Percentiles rank a stretch among this genome's conserved stretches.
Conservation (phyloP, 2,113 vertebrate genomes). For the Falcunculus frontatus region DNA sequence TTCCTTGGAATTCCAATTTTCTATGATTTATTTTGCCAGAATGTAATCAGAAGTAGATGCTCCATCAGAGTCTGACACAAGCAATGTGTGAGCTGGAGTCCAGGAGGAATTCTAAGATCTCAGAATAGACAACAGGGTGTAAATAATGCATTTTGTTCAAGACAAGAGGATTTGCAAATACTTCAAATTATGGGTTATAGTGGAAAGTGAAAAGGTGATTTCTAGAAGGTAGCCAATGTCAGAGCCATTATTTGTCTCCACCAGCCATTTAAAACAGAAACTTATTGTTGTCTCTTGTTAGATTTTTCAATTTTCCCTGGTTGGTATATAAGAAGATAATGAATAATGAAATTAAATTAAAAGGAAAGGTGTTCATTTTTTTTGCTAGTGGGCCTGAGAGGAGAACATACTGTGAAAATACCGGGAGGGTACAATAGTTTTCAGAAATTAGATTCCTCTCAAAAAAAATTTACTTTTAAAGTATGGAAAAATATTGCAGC, state of each 20-base stretch:
- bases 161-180: background rate
- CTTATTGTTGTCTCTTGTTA: background rate
- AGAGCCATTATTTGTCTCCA: background rate
- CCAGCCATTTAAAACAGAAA: background rate
- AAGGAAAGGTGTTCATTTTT: background rate
- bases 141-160: conserved; percentile 2
- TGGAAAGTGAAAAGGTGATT: background rate
- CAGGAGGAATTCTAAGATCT: conserved; percentile 3
- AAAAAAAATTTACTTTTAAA: background rate
- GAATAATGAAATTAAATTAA: background rate
- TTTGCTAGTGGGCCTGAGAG: background rate
- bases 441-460: background rate
- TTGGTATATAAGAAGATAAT: background rate
- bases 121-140: conserved; percentile 7
- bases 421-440: background rate
- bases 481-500: background rate
- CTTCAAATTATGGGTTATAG: background rate
- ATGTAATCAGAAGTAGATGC: conserved; percentile 18
- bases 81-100: background rate
- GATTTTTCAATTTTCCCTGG: background rate
- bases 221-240: background rate
- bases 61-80: background rate
- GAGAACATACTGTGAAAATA: background rate
- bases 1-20: conserved; percentile 35
- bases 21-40: conserved; percentile 19